Evolutionary conservation across 1,140 invertebrate species (phyloP).

Genomic region (Apis florea): DNA sequence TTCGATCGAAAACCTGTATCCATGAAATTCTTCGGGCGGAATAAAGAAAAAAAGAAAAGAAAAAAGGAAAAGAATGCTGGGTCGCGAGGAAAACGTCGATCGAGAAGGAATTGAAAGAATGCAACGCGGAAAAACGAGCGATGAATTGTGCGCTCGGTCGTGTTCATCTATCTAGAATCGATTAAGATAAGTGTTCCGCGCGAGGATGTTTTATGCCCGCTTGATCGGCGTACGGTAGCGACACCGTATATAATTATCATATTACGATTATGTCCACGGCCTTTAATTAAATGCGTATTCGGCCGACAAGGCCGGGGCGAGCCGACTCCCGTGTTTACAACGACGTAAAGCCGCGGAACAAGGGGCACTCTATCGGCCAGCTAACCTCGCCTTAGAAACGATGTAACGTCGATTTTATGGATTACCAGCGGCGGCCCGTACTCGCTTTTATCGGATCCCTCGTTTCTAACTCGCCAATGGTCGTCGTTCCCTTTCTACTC

Average conservation of each 20-base stretch:
- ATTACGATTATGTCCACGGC: constrained; percentile 69
- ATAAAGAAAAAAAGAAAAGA: no score
- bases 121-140: neutral
- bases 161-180: neutral
- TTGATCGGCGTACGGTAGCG: constrained; percentile 30
- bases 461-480: neutral
- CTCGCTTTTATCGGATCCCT: constrained; percentile 8
- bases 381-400: constrained; percentile 19
- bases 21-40: neutral
- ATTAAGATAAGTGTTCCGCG: constrained; percentile 23
- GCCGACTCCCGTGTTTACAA: constrained; percentile 49
- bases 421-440: neutral
- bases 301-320: neutral
- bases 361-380: constrained; percentile 42
- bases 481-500: no score
- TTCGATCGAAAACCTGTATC: neutral
- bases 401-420: constrained; percentile 43
- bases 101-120: no score
- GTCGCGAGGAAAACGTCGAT: neutral
- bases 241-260: constrained; percentile 67
- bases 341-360: constrained; percentile 31
- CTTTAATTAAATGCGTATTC: constrained; percentile 65
- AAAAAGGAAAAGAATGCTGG: neutral
- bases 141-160: neutral
- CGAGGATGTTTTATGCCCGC: constrained; percentile 32